These are phyloP conservation scores for Cirrhinus molitorella DNA, from an alignment of 2,797 vertebrate species.

Conservation along the genomic window DNA sequence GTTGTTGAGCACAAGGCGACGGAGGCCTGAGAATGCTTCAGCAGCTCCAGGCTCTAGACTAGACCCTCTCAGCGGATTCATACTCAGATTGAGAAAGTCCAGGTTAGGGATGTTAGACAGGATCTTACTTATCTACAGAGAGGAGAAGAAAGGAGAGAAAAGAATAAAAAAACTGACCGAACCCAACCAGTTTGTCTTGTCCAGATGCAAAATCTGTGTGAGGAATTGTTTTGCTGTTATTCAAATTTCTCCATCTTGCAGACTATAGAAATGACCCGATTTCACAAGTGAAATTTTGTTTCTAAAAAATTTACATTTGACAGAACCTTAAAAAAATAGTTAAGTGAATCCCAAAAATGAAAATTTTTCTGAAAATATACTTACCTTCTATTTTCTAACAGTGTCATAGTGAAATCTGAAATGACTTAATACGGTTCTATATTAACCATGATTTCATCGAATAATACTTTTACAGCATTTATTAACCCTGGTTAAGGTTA, in stretches of 20 bases:
- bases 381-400: no score
- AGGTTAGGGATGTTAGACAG: slow-evolving; percentile 93
- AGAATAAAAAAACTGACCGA: neutral
- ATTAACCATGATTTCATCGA: neutral
- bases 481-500: no score
- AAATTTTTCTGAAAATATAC: no score
- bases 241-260: no score
- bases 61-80: slow-evolving; percentile 90
- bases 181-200: neutral
- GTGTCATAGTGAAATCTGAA: neutral
- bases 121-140: slow-evolving; percentile 91
- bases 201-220: no score
- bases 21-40: slow-evolving; percentile 87
- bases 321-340: no score
- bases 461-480: neutral
- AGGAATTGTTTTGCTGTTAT: no score
- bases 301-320: no score
- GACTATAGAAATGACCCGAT: no score
- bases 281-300: no score
- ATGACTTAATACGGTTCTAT: neutral
- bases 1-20: slow-evolving; percentile 95
- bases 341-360: no score
- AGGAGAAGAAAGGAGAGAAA: slow-evolving; percentile 45
- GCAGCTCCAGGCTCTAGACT: slow-evolving; percentile 87
- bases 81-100: slow-evolving; percentile 98